phyloP scores from a whole-genome alignment of 1,140 invertebrate species.

The Riptortus pedestris region DNA sequence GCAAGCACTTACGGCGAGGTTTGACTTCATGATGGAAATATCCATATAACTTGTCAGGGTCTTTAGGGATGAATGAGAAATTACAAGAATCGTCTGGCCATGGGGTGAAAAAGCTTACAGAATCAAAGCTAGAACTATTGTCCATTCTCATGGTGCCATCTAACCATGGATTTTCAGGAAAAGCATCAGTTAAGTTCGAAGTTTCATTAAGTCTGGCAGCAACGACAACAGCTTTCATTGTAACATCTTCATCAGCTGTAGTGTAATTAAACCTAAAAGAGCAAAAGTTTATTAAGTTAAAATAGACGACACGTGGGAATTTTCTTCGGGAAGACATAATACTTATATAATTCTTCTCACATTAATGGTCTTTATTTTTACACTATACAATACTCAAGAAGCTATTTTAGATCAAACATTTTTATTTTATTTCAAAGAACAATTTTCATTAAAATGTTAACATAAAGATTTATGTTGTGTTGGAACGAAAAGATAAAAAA shows the following conservation, averaged over 20 bases:
- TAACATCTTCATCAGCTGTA: slow-evolving; percentile 42
- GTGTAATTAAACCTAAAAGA: slow-evolving; percentile 30
- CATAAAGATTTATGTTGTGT: no score
- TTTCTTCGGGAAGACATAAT: not conserved
- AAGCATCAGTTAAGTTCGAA: slow-evolving; percentile 22
- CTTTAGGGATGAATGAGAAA: slow-evolving; percentile 41
- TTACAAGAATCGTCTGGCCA: slow-evolving; percentile 7
- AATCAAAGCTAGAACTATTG: slow-evolving; percentile 13
- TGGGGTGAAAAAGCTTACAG: slow-evolving; percentile 24
- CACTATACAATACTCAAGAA: no score
- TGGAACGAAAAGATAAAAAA: no score
- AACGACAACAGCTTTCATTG: slow-evolving; percentile 54
- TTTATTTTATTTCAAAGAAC: no score
- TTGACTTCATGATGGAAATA: slow-evolving; percentile 44
- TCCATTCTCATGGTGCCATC: slow-evolving; percentile 41
- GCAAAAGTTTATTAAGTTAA: no score
- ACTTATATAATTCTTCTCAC: slow-evolving; percentile 51
- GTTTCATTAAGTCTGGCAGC: slow-evolving; percentile 29
- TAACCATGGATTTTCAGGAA: slow-evolving; percentile 45
- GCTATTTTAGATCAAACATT: no score
- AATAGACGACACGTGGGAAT: not conserved
- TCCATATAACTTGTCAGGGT: slow-evolving; percentile 59
- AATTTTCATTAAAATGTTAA: no score
- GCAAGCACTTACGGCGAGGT: not conserved
- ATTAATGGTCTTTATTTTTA: no score